These are phyloP conservation scores for Drosophila macrothrix DNA, from an alignment of 2,888 invertebrate genomes.

Conservation along the genomic window DNA sequence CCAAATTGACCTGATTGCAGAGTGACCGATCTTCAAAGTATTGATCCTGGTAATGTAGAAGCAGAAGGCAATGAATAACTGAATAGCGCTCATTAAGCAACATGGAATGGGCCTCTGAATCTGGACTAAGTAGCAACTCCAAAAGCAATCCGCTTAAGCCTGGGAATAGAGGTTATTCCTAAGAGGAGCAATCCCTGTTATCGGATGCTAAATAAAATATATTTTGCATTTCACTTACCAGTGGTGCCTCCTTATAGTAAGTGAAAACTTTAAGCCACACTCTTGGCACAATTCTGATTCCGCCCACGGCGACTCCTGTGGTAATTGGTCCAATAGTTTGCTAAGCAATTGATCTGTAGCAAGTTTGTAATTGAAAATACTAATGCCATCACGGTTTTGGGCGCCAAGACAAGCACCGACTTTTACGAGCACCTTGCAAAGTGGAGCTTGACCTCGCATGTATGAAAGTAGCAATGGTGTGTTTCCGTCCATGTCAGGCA, in stretches of 20 bases:
- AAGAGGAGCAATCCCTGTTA: background rate
- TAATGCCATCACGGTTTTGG: conserved; percentile 95
- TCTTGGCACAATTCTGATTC: conserved; percentile 97
- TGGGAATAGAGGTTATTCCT: too few species aligned
- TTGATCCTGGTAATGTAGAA: background rate
- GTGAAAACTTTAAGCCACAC: conserved; percentile 95
- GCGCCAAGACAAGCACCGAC: conserved; percentile 95
- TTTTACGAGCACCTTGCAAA: conserved; percentile 95
- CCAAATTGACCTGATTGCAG: background rate
- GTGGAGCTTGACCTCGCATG: conserved; percentile 96
- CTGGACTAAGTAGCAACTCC: background rate
- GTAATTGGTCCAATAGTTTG: conserved; percentile 92
- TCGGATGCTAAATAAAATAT: background rate
- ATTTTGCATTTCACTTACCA: conserved; percentile 87
- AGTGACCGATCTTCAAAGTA: background rate
- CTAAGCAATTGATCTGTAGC: conserved; percentile 91
- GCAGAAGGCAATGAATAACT: background rate
- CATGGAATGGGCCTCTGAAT: background rate
- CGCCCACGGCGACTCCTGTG: conserved; percentile 96
- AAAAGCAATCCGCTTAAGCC: background rate
- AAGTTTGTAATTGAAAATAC: conserved; percentile 97
- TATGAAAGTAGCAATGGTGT: conserved; percentile 84
- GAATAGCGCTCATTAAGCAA: background rate
- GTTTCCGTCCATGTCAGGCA: conserved; percentile 90
- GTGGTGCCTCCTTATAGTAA: conserved; percentile 97